Conservation (phyloP, 2,888 invertebrate genomes). For the Anthophora plumipes region DNA sequence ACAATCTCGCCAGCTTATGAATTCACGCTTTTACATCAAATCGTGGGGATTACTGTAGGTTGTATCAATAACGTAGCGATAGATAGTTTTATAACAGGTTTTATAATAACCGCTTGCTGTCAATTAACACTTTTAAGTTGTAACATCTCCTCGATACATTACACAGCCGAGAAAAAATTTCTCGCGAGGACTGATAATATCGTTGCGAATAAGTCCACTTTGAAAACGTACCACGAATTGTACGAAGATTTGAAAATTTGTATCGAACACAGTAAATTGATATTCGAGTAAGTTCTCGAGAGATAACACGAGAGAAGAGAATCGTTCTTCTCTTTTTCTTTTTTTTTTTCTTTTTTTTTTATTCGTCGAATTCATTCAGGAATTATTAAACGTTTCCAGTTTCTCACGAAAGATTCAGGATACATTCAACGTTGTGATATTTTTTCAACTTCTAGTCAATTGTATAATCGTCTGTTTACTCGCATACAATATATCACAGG, state of each 20-base stretch:
- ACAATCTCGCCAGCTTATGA: slow-evolving; percentile 72
- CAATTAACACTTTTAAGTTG: slow-evolving; percentile 73
- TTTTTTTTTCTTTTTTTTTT: background rate
- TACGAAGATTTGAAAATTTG: slow-evolving; percentile 60
- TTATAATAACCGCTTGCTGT: slow-evolving; percentile 74
- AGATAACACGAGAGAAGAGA: no score
- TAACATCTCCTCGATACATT: slow-evolving; percentile 65
- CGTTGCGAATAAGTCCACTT: background rate
- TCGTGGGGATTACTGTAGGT: slow-evolving; percentile 63
- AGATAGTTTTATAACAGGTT: slow-evolving; percentile 75
- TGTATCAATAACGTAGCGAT: slow-evolving; percentile 76
- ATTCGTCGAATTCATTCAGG: background rate
- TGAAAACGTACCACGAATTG: background rate
- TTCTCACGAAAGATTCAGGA: slow-evolving; percentile 73
- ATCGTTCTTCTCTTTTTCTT: no score
- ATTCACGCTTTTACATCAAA: slow-evolving; percentile 72
- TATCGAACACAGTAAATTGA: slow-evolving; percentile 70
- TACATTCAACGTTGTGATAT: slow-evolving; percentile 72
- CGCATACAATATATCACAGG: slow-evolving; percentile 76
- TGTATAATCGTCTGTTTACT: slow-evolving; percentile 75
- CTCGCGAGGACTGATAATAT: background rate
- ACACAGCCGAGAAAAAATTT: background rate
- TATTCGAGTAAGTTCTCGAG: slow-evolving; percentile 72
- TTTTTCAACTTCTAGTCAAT: slow-evolving; percentile 74
- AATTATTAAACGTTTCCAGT: slow-evolving; percentile 59